Base-by-base conservation (phyloP, 1,140 invertebrate genomes). In the Pseudomyrmex concolor region DNA sequence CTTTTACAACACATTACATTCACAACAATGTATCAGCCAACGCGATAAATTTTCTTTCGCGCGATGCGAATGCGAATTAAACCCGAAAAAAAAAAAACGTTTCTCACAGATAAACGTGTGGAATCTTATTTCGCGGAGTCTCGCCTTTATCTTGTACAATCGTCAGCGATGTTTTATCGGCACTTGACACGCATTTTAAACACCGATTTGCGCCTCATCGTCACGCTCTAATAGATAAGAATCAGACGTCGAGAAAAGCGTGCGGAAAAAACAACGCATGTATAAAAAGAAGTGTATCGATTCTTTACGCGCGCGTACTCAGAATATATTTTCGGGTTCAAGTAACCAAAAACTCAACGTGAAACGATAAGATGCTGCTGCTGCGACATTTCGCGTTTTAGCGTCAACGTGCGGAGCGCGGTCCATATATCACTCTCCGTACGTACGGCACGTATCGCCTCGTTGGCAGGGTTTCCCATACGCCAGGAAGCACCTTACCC, bases 311-410 rank as follows among this genome's bases (percentile, higher is more conserved):
- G n/a, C 0, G 48, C 17, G n/a, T 76, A 83, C 76, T 43, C 70
- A 81, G 68, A 45, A 54, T 84, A 80, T 81, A 81, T 87, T 59
- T 88, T 84, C 63, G 51, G 45, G 25, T 13, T 55, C 82, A 68
- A 54, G 73, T 64, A 55, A 72, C 63, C 84, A 48, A 72, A 45
- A 63, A 54, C 70, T 54, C 68, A 12, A 19, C 48, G 48, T 74
- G 50, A 68, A 73, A 78, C 15, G 85, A 63, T 54, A 25, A 64
- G 45, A 54, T 43, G 43, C 70, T 57, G 19, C 62, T 15, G 34
- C 62, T 15, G 55, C 25, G 51, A 22, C 74, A 15, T 51, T 71
- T 76, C 22, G 76, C 81, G 84, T 74, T 88, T 87, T 88, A 84
- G 62, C 84, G 71, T 64, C 62, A 50, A 55, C 71, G 22, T 34